Evolutionary conservation across 2,113 vertebrate species (phyloP), one percentile per base, ranked within the genome.

Genomic region (Pelodiscus sinensis): DNA sequence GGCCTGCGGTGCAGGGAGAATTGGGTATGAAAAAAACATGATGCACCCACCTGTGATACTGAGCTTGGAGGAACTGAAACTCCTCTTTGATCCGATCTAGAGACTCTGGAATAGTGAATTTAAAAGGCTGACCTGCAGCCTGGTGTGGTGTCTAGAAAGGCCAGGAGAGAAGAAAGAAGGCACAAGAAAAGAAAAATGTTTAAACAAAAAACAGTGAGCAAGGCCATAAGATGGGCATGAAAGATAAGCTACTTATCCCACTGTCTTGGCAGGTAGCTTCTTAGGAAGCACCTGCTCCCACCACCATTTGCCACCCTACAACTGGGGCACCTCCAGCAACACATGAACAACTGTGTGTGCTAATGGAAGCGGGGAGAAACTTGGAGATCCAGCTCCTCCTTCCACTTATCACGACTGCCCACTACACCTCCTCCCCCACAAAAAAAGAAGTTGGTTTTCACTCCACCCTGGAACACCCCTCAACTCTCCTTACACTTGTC

Each of bases 21-120:
- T 10, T 3, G 38, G 29, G 11, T 22, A 52, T 1, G 10, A n/a
- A 3, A 29, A 7, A 22, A 5, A 14, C 82, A 75, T 13, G 11
- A 65, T 51, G 24, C 94, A 93, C 98, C 93, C 97, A 99, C 99
- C 99, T 99, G 99, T 99, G 99, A 97, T 99, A 99, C 98, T 99
- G 99, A 16, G 99, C 99, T 95, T 99, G 99, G 44, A 99, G 98
- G 92, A 99, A 99, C 98, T 99, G 99, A 97, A 99, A 99, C 97
- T 99, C 99, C 97, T 99, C 99, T 91, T 99, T 99, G 97, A 99
- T 99, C 91, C 99, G 98, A 93, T 99, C 99, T 97, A 99, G 98
- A 73, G 99, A 99, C 96, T 99, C 99, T 75, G 98, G 98, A 95
- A 99, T 99, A 35, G 99, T 99, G 97, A 99, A 99, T 97, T 99